Base-by-base conservation (phyloP, 2,113 vertebrate species). In the Rynchops niger region DNA sequence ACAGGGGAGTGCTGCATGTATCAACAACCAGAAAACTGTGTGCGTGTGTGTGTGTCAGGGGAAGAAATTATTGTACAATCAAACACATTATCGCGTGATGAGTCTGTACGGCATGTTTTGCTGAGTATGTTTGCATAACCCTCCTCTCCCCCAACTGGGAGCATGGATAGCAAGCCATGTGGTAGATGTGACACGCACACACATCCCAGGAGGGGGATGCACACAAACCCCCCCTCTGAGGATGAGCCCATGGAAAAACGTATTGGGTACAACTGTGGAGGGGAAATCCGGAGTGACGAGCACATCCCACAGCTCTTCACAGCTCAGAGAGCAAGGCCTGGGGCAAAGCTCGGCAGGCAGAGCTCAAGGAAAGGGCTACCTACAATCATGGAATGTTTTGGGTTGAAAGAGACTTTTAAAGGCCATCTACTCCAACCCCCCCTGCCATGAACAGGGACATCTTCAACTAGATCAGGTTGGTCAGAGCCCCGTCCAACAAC, bases 221-320 rank as follows among this genome's bases (percentile, higher is more conserved):
- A 12, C 1, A 6, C 4, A 36, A 32, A 79, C 45, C 7, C 0
- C 32, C 9, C 47, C n/a, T 38, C 38, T 1, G 38, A 29, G 23
- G 15, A 15, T 30, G 8, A n/a, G 12, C 8, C 32, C 47, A 2
- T 5, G 11, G 6, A 15, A 50, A 67, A 63, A 21, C 10, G 32
- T 2, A 2, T 0, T 0, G 23, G 45, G 6, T 32, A 27, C 4
- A 7, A 8, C 3, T 0, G 5, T 0, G 10, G 1, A 4, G 9
- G 12, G 13, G 2, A 4, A 5, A 3, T 12, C 4, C 9, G 2
- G 13, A 16, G 21, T 18, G 19, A 23, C 23, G 4, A 23, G 23
- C 9, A 3, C 1, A 5, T 2, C 30, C 2, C 11, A 2, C 6
- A 11, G 20, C 1, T 0, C 19, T 3, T 6, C 4, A 12, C 9